These are phyloP conservation scores for Rallus limicola DNA, from an alignment of 2,113 vertebrate species.

Conservation along the genomic window DNA sequence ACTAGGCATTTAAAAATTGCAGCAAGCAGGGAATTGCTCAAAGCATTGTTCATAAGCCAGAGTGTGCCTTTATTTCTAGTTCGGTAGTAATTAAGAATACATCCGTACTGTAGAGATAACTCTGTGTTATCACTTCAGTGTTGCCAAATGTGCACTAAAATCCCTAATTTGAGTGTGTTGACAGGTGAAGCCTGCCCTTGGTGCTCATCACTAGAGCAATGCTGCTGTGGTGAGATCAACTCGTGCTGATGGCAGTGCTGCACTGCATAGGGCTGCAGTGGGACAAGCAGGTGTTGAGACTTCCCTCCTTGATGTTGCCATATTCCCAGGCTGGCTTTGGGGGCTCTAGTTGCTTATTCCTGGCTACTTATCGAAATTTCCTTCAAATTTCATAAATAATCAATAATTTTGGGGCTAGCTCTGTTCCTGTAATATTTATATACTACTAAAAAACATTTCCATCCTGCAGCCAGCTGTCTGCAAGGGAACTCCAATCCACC, in stretches of 20 bases:
- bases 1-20: neutral
- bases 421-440: neutral
- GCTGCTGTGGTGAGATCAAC: neutral
- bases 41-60: neutral
- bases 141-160: neutral
- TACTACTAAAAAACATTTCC: neutral
- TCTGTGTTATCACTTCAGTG: neutral
- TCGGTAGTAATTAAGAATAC: neutral
- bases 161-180: neutral
- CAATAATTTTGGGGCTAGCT: neutral
- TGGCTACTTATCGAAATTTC: neutral
- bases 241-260: rapidly evolving
- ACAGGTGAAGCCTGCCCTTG: neutral
- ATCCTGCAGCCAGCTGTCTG: neutral
- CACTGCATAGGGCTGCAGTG: neutral
- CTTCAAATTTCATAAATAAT: neutral
- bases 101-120: neutral
- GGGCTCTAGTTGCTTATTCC: neutral
- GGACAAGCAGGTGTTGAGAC: neutral
- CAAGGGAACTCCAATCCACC: neutral
- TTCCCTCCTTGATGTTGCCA: neutral
- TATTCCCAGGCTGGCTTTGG: neutral
- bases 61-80: neutral
- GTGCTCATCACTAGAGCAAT: neutral
- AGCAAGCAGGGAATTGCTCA: neutral